Base-by-base conservation (phyloP, 1,140 invertebrate species). In the Dendrolimus kikuchii region DNA sequence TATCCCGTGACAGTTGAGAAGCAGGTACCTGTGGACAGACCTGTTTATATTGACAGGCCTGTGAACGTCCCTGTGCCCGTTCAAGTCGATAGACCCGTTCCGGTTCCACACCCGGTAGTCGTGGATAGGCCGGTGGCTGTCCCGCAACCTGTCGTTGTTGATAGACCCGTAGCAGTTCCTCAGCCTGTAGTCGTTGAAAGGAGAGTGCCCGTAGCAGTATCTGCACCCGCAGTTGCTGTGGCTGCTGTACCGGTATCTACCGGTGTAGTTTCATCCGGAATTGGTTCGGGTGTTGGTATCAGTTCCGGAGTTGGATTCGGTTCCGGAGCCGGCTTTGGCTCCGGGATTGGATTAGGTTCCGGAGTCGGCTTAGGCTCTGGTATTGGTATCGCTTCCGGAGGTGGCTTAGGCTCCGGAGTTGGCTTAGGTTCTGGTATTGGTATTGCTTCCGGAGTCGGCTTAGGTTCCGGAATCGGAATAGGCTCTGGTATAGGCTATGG, bases 1-100 rank as follows among this genome's bases (percentile, higher is more conserved):
- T 82, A 81, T 49, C 81, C 80, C 7, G 85, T 87, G 0, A 75
- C 77, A 5, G 82, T 86, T 5, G 82, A 86, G 52, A 81, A 68
- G 49, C 82, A 77, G 2, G 75, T 86, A 5, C 67, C 81, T 10
- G 79, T 87, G 4, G 83, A 86, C 51, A 66, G 82, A 5, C 85
- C 85, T 5, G 81, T 86, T n/a, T 83, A 81, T 48, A 62, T 87
- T 1, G 79, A 86, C 44, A 71, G 81, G 38, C 82, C 78, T 41
- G 77, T 86, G 2, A 71, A 74, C 0, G 84, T 87, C 0, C 84
- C 79, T 4, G 73, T 80, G 6, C 76, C 81, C 5, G 79, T 85
- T 5, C 74, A 78, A 49, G 74, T 85, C 0, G 79, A 85, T 40
- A 62, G 79, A 5, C 81, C 64, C 7, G 72, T 84, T 4, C 76